These are phyloP conservation scores for Bungarus multicinctus DNA, from an alignment of 2,113 vertebrate genomes.

Conservation along the genomic window DNA sequence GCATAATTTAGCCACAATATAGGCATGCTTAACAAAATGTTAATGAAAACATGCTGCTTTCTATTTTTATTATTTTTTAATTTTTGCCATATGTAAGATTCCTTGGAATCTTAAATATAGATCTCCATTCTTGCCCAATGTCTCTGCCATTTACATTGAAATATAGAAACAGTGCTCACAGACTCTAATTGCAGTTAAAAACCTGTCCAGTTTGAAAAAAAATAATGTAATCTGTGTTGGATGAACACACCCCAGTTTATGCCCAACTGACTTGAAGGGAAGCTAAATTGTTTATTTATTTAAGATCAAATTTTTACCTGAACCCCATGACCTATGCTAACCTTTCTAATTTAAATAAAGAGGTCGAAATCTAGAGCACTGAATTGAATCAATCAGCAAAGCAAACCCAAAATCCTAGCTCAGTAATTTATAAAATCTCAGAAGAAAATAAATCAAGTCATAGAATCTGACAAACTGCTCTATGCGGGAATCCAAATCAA, in stretches of 20 bases:
- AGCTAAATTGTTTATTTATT: not conserved
- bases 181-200: not conserved
- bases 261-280: not conserved
- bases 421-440: not conserved
- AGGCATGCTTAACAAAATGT: not conserved
- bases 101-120: not conserved
- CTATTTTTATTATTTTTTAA: not conserved
- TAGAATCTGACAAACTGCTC: not conserved
- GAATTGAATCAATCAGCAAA: not conserved
- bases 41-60: not conserved
- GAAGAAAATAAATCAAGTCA: not conserved
- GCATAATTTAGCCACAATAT: not conserved
- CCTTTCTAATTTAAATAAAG: not conserved
- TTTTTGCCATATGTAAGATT: not conserved
- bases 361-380: not conserved
- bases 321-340: not conserved
- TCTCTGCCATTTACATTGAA: not conserved
- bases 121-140: not conserved
- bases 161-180: not conserved
- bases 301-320: not conserved
- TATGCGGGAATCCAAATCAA: not conserved
- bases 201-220: not conserved
- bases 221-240: not conserved
- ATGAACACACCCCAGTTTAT: not conserved
- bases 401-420: not conserved